Percentiles rank a stretch among this genome's conserved stretches.
phyloP scores from a whole-genome alignment of 2,888 invertebrate genomes.

The Caenorhabditis imperialis region DNA sequence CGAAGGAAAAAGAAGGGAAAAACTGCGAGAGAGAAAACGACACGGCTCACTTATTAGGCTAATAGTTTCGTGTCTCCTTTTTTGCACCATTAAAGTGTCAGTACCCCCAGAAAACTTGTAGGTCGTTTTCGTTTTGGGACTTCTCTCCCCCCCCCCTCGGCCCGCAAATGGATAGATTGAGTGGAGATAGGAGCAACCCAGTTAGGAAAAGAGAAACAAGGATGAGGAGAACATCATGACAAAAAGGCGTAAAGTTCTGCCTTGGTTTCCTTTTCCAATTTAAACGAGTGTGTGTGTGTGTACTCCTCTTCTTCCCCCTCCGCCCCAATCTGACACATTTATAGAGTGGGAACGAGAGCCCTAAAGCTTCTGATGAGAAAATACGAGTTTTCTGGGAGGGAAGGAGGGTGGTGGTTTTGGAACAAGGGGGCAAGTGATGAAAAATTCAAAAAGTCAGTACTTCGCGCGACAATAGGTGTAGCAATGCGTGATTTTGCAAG shows the following conservation, averaged over 20 bases:
- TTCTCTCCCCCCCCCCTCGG: not conserved
- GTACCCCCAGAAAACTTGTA: no score
- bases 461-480: slow-evolving; percentile 45
- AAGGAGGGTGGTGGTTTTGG: no score
- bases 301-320: no score
- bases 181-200: slow-evolving; percentile 30
- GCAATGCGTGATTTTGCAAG: slow-evolving; percentile 17
- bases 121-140: not conserved
- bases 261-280: slow-evolving; percentile 48
- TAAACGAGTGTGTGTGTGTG: slow-evolving; percentile 52
- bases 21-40: not conserved
- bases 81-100: not conserved
- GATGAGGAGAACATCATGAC: slow-evolving; percentile 35
- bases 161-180: slow-evolving; percentile 48
- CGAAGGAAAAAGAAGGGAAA: not conserved
- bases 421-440: slow-evolving; percentile 23
- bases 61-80: slow-evolving; percentile 14
- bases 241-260: slow-evolving; percentile 54
- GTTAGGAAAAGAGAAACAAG: not conserved
- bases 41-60: slow-evolving; percentile 22
- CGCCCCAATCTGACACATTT: slow-evolving; percentile 51
- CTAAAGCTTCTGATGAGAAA: slow-evolving; percentile 26
- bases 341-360: slow-evolving; percentile 10
- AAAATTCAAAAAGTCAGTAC: slow-evolving; percentile 41
- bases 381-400: not conserved